phyloP scores from a whole-genome alignment of 2,113 vertebrate genomes.

The Myrmecophaga tridactyla region DNA sequence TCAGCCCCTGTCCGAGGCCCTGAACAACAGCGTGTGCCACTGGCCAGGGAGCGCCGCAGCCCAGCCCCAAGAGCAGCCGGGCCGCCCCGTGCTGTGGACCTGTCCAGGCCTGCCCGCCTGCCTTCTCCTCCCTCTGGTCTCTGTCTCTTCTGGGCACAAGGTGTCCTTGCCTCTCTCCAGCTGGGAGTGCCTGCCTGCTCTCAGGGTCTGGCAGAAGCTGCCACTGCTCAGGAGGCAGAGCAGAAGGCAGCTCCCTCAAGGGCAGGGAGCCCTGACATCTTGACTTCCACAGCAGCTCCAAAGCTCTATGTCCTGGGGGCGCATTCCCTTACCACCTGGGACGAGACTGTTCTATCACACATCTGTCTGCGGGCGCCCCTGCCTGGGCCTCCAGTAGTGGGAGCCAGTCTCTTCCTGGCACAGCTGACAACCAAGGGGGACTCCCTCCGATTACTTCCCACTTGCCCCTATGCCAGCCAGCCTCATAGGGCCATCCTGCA shows the following conservation, averaged over 20 bases:
- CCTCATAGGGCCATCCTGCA: not conserved
- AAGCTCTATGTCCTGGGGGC: not conserved
- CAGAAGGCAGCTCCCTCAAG: not conserved
- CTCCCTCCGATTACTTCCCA: not conserved
- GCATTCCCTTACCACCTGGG: not conserved
- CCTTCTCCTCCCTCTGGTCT: not conserved
- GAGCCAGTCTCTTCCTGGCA: not conserved
- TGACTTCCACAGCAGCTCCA: not conserved
- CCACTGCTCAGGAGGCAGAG: not conserved
- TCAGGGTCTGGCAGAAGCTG: not conserved
- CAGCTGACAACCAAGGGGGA: not conserved
- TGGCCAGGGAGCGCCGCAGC: constrained; percentile 89
- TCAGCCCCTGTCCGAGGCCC: constrained; percentile 92
- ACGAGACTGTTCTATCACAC: not conserved
- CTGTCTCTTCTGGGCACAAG: not conserved
- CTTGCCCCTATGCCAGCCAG: not conserved
- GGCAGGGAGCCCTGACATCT: not conserved
- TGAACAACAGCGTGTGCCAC: constrained; percentile 92
- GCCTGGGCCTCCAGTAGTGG: not conserved
- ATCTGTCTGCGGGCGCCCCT: not conserved
- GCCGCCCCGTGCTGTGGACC: not conserved
- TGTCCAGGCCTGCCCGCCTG: not conserved
- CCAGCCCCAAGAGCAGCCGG: constrained; percentile 68
- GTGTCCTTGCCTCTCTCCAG: constrained; percentile 36
- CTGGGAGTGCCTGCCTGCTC: not conserved